Base-by-base conservation (phyloP, 1,140 invertebrate genomes). In the Pseudomyrmex flavicornis region DNA sequence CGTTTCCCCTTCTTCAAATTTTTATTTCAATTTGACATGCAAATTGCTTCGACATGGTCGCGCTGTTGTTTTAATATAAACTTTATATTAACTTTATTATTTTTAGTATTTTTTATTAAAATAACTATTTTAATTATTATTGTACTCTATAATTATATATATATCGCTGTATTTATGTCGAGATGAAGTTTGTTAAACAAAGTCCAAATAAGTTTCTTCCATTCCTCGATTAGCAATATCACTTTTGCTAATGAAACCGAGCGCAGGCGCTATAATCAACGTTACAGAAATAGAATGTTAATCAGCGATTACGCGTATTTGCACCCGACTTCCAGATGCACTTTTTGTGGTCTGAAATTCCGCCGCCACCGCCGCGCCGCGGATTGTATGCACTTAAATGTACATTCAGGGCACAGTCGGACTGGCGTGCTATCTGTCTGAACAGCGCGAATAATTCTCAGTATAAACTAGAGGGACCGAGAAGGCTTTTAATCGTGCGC, bases 401-500 rank as follows among this genome's bases (percentile, higher is more conserved):
- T 77, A 77, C 75, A 77, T 46, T 17, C 62, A 17, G 17, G 35
- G 26, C n/a, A 13, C 48, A 79, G 44, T 59, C 44, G 76, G 12
- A 35, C 35, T 48, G 65, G 44, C 44, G 46, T 54, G 20, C 65
- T 79, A 70, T 70, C 76, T 79, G 44, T 17, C 52, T 56, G 44
- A 72, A 80, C 66, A 26, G 20, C 35, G 54, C 66, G 76, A 70
- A 72, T 80, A 80, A 80, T 80, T 80, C 56, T 80, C 66, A 50
- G 68, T 80, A 72, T 80, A 59, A 80, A 61, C 76, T 72, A 72
- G 66, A 72, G 66, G 66, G 76, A 72, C 44, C 54, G 76, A 50
- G 66, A 72, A 35, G 68, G 76, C 54, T 79, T 86, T 86, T 86
- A 88, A 77, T 86, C 68, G 66, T 22, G 15, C 48, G 54, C 35